Base-by-base conservation (phyloP, 2,113 vertebrate genomes). In the Neodon shergylaensis region DNA sequence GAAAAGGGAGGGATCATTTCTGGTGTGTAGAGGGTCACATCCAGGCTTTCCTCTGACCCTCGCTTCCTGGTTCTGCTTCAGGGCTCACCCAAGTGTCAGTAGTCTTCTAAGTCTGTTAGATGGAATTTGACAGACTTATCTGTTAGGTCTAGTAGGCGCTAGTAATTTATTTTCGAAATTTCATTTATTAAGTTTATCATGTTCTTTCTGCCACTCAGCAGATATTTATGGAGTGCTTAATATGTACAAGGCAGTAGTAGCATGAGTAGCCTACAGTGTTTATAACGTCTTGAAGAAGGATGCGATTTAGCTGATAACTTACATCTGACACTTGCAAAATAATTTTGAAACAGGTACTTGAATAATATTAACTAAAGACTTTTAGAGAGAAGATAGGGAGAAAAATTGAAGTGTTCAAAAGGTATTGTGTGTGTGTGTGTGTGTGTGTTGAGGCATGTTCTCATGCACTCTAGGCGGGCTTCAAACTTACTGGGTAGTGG, bases 191-290 rank as follows among this genome's bases (percentile, higher is more conserved):
- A 68, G 3, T 94, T 95, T 76, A 76, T 86, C 47, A 63, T 83
- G 52, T 87, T 88, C n/a, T n/a, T 93, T 47, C 3, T 87, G 89
- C 85, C 65, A 92, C 42, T 96, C 79, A 68, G 58, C 58, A 90
- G 26, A 47, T 96, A 87, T 82, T 68, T 90, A 36, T 61, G 31
- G 54, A 77, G 65, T 89, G 49, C 54, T 66, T 87, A 87, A 24
- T 76, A 79, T 39, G 31, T 76, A 21, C 61, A 82, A 63, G 63
- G 19, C 26, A 39, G 31, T 61, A 68, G 31, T 39, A 86, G 65
- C 42, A 24, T 21, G 6, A 88, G 42, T 61, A 90, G 61, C 22
- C 36, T 78, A 95, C 88, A 91, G 58, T 92, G 65, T 52, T 81
- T 63, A 5, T 78, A 91, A 42, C 4, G 16, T 86, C 44, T 92